Evolutionary conservation across 2,113 vertebrate genomes (phyloP).

Genomic region (Rhipidura dahli): DNA sequence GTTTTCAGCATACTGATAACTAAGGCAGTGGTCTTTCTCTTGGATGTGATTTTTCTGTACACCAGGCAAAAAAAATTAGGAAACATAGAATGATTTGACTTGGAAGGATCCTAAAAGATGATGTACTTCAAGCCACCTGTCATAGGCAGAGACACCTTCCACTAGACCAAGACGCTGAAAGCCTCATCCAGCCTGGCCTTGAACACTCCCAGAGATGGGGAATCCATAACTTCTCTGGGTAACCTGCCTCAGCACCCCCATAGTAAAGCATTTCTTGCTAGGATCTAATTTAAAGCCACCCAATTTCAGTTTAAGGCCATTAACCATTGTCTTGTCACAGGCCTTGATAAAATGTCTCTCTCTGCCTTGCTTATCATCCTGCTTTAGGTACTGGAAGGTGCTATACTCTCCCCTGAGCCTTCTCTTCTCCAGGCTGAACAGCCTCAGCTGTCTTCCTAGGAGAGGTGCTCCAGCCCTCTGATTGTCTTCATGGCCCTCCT

Average conservation of each 20-base stretch:
- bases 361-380: neutral
- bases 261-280: neutral
- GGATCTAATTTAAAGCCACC: neutral
- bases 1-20: neutral
- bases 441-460: neutral
- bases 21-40: neutral
- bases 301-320: neutral
- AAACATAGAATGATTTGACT: neutral
- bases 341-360: neutral
- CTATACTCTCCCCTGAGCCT: neutral
- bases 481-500: accelerated
- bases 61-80: neutral
- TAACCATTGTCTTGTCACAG: neutral
- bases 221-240: neutral
- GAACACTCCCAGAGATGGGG: neutral
- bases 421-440: neutral
- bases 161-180: neutral
- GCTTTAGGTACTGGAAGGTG: neutral
- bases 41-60: neutral
- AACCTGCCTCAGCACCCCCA: neutral
- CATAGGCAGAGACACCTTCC: neutral
- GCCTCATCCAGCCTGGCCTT: neutral
- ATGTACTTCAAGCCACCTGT: neutral
- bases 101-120: neutral
- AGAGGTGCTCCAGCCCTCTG: neutral